Evolutionary conservation across 1,140 invertebrate genomes (phyloP).

Genomic region (Hermetia illucens): DNA sequence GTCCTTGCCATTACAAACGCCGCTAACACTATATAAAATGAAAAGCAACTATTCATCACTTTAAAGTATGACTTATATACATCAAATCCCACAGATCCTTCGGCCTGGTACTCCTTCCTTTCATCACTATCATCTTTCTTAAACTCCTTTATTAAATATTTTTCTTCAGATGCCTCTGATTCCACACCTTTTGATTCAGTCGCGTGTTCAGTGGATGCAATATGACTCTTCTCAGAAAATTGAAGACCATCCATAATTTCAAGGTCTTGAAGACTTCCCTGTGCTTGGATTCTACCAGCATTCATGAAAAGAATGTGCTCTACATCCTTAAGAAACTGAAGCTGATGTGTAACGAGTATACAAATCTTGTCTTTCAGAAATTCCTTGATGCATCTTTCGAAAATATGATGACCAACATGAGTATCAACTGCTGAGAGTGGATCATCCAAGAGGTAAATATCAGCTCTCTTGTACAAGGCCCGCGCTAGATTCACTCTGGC

Average conservation of each 20-base stretch:
- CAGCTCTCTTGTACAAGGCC: constrained; percentile 38
- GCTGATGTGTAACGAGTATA: constrained; percentile 76
- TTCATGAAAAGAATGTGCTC: constrained; percentile 49
- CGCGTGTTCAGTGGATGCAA: constrained; percentile 24
- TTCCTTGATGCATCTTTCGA: constrained; percentile 54
- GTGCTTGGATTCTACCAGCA: constrained; percentile 34
- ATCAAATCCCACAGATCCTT: constrained; percentile 29
- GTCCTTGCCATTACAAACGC: constrained; percentile 51
- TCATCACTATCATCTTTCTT: constrained; percentile 34
- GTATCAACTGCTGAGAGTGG: constrained; percentile 70
- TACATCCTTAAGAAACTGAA: constrained; percentile 70
- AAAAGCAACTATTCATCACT: constrained; percentile 46
- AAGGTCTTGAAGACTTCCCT: constrained; percentile 30
- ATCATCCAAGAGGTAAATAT: constrained; percentile 67
- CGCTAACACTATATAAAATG: constrained; percentile 40
- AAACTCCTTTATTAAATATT: too few species aligned
- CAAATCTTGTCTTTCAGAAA: constrained; percentile 55
- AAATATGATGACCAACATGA: constrained; percentile 66
- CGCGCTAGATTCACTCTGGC: constrained; percentile 52
- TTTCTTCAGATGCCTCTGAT: too few species aligned
- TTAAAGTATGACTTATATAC: constrained; percentile 58
- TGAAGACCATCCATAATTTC: constrained; percentile 36
- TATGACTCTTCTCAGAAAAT: constrained; percentile 29
- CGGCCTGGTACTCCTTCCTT: constrained; percentile 30
- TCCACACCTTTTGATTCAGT: too few species aligned